Conservation (phyloP, 2,113 vertebrate species). For the Dicentrarchus labrax region DNA sequence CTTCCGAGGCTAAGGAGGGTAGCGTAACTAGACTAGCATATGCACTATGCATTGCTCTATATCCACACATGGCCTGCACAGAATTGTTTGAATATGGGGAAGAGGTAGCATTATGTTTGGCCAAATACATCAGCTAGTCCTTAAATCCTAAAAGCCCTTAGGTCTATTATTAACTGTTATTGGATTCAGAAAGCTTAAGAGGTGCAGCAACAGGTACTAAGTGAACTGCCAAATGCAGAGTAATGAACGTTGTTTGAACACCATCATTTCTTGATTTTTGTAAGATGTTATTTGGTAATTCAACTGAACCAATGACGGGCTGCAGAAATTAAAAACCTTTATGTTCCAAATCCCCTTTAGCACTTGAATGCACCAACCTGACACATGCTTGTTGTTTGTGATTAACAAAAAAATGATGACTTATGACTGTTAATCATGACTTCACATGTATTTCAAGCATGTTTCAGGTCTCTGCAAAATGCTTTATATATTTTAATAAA, state of each 20-base stretch:
- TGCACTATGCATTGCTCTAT: no score
- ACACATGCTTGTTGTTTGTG: neutral
- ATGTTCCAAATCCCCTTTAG: neutral
- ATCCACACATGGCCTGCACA: no score
- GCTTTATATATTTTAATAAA: neutral
- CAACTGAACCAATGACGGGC: neutral
- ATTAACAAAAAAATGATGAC: neutral
- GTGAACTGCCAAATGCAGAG: no score
- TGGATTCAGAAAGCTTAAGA: neutral
- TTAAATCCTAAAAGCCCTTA: neutral
- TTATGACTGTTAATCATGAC: neutral
- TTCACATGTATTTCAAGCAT: neutral
- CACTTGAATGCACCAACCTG: neutral
- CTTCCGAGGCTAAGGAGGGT: neutral
- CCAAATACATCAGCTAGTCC: no score
- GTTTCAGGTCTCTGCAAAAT: neutral
- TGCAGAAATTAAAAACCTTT: neutral
- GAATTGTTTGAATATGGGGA: no score
- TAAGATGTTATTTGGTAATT: neutral
- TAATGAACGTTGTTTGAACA: neutral
- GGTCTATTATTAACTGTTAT: no score
- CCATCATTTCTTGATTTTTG: neutral
- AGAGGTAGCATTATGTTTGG: no score
- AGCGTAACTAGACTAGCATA: no score
- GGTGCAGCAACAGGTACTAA: neutral